Percentiles rank a stretch among this genome's conserved stretches.
phyloP scores from a whole-genome alignment of 2,888 invertebrate species.

The Zeuzera pyrina region DNA sequence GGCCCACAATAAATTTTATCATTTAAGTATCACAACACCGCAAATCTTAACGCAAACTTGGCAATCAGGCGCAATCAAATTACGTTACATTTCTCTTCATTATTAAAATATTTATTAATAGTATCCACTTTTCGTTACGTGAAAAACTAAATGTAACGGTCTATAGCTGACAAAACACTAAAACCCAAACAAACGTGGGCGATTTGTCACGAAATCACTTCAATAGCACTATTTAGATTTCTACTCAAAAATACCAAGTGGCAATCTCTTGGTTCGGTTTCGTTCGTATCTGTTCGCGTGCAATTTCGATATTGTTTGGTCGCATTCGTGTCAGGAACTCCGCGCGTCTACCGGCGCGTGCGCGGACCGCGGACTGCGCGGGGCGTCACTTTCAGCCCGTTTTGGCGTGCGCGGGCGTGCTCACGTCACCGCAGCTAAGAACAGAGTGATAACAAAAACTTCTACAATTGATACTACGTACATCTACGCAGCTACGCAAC shows the following conservation, averaged over 20 bases:
- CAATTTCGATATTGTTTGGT: constrained; percentile 42
- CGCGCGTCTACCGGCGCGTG: constrained; percentile 46
- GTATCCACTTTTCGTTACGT: constrained; percentile 18
- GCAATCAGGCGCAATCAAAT: constrained; percentile 44
- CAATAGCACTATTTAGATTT: constrained; percentile 24
- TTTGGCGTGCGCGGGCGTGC: constrained; percentile 42
- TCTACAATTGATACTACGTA: constrained; percentile 35
- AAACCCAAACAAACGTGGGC: background rate
- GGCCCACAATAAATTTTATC: constrained; percentile 46
- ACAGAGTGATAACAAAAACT: constrained; percentile 64
- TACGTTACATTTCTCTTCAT: constrained; percentile 50
- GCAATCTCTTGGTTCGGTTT: constrained; percentile 50
- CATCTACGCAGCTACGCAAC: constrained; percentile 27
- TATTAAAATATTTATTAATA: constrained; percentile 46
- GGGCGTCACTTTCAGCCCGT: constrained; percentile 25
- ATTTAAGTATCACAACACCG: constrained; percentile 23
- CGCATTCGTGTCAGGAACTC: constrained; percentile 40
- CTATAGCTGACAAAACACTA: background rate
- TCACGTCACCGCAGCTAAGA: constrained; percentile 47
- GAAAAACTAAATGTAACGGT: background rate
- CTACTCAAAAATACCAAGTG: constrained; percentile 23
- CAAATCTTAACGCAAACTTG: constrained; percentile 60
- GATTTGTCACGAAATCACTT: constrained; percentile 17
- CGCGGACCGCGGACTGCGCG: constrained; percentile 36
- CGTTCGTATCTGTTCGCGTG: constrained; percentile 36